Evolutionary conservation across 2,797 vertebrate species (phyloP), one percentile per base, ranked within the genome.

Genomic region (Peromyscus attwateri): DNA sequence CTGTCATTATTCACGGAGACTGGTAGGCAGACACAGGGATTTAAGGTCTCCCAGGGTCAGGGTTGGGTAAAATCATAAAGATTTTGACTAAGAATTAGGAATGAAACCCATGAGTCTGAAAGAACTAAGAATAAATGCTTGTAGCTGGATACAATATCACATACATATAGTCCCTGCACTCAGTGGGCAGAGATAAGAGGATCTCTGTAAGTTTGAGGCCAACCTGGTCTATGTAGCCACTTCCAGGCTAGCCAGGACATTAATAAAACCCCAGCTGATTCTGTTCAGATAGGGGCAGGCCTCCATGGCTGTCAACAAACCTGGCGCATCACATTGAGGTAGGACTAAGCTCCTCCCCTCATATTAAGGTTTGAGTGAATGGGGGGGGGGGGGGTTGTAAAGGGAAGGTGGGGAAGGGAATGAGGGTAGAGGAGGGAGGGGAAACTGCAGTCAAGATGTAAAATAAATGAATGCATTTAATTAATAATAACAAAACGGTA

Each of bases 331-430:
- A 75, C 12, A 11, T 43, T 75, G 71, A 73, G 10, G 71, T 73
- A 13, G 37, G 21, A 73, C 21, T 73, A 73, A 40, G 37, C 4
- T 23, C 37, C 23, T 6, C 23, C 4, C 8, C 71, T 27, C 37
- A 43, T 43, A 13, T 75, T 75, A 27, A 75, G 23, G 37, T 2
- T 40, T 75, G 71, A 43, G 37, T 75, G 71, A 23, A 40, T 73
- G 12, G 2, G 37, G 21, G 4, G 11, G 0, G 10, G 23, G 5
- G n/a, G n/a, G n/a, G n/a, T n/a, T n/a, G n/a, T n/a, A 73, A 19
- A 25, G 21, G 37, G 37, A 37, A 23, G 37, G 10, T 25, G 37
- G 37, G 37, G 37, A 19, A 73, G 21, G 10, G 4, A 73, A 40
- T 40, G 37, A 37, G 37, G 19, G 9, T 8, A 73, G 71, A 40